A percentile compares a stretch with the other conserved stretches of the same genome.
These are phyloP conservation scores for Archegozetes longisetosus DNA, from an alignment of 1,140 invertebrate species.

Conservation along the genomic window DNA sequence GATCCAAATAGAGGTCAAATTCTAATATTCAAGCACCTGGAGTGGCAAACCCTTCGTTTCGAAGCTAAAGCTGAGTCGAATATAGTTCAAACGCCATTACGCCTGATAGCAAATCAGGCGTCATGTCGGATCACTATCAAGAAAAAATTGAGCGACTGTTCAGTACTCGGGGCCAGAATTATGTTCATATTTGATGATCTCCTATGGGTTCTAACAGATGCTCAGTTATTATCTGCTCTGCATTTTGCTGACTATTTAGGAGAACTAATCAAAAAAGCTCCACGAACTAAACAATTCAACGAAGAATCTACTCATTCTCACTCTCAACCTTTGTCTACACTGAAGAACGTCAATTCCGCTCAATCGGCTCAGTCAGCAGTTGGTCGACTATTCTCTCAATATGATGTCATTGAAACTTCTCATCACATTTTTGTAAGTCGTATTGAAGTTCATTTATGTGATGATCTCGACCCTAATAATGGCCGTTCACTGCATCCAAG, in stretches of 20 bases:
- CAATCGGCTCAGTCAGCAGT: neutral
- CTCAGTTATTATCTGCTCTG: conserved; percentile 77
- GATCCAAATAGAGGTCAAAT: conserved; percentile 70
- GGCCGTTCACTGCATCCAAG: conserved; percentile 65
- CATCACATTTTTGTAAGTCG: conserved; percentile 87
- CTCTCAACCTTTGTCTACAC: neutral
- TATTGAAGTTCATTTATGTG: conserved; percentile 92
- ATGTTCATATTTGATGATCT: conserved; percentile 87
- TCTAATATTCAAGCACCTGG: conserved; percentile 91
- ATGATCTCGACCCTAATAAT: conserved; percentile 43
- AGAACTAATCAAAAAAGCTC: conserved; percentile 12
- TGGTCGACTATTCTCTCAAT: conserved; percentile 51
- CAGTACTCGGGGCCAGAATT: conserved; percentile 74
- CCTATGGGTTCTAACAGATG: conserved; percentile 94
- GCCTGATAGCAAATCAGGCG: conserved; percentile 85
- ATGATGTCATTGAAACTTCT: conserved; percentile 91
- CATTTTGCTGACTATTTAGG: conserved; percentile 15
- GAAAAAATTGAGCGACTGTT: conserved; percentile 80
- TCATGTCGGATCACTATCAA: conserved; percentile 91
- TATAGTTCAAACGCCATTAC: conserved; percentile 63
- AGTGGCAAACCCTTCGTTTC: conserved; percentile 89
- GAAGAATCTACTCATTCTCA: neutral
- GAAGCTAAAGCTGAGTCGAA: conserved; percentile 46
- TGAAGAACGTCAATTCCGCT: neutral
- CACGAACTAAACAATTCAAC: conserved; percentile 13